Percentiles rank a stretch among this genome's conserved stretches.
Evolutionary conservation across 2,888 invertebrate genomes (phyloP).

Genomic region (Nomada ruficornis): DNA sequence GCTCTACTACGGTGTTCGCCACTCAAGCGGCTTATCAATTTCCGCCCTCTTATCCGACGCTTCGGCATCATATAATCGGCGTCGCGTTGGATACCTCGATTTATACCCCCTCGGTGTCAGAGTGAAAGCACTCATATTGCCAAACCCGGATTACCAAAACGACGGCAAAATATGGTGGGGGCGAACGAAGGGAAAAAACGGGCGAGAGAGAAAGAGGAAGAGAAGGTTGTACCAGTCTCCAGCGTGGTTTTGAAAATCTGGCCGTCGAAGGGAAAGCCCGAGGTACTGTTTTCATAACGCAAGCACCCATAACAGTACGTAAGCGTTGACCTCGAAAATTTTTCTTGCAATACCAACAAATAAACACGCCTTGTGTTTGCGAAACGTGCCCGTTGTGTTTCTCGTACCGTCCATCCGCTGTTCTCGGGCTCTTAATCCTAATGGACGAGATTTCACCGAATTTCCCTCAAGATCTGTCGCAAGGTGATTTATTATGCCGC

Average conservation of each 20-base stretch:
- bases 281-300: conserved; percentile 71
- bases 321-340: conserved; percentile 58
- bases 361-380: conserved; percentile 54
- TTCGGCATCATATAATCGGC: conserved; percentile 66
- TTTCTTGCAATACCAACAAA: conserved; percentile 49
- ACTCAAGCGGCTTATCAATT: conserved; percentile 67
- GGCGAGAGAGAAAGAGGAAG: neutral
- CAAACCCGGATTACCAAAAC: conserved; percentile 73
- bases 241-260: conserved; percentile 60
- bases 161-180: conserved; percentile 58
- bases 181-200: conserved; percentile 1
- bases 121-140: conserved; percentile 62
- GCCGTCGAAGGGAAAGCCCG: conserved; percentile 32
- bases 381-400: conserved; percentile 56
- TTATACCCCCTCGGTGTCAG: conserved; percentile 44
- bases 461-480: conserved; percentile 69
- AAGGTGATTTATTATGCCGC: conserved; percentile 73
- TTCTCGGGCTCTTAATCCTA: conserved; percentile 71
- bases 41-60: conserved; percentile 48
- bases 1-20: conserved; percentile 23
- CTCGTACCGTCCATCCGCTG: conserved; percentile 36
- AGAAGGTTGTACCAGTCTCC: conserved; percentile 64
- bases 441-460: conserved; percentile 76
- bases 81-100: conserved; percentile 52
- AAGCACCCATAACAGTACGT: conserved; percentile 38